phyloP scores from a whole-genome alignment of 2,113 vertebrate genomes.

The Bufo bufo region DNA sequence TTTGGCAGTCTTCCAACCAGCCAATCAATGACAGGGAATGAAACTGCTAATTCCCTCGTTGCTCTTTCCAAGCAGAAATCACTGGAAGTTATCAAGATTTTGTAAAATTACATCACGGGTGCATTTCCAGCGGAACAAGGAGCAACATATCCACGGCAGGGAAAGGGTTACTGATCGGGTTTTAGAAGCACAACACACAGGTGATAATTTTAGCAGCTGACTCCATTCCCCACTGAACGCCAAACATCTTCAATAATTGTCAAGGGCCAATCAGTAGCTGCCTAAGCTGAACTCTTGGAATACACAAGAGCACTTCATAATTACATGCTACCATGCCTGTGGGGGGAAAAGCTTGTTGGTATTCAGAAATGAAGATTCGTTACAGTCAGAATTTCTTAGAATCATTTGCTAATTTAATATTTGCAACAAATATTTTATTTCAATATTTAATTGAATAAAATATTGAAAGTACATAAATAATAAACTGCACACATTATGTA shows the following conservation, averaged over 20 bases:
- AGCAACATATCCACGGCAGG: constrained; percentile 57
- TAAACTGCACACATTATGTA: not conserved
- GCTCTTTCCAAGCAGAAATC: constrained; percentile 61
- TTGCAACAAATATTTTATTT: constrained; percentile 41
- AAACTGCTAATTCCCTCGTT: constrained; percentile 67
- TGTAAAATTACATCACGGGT: constrained; percentile 64
- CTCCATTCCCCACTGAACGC: constrained; percentile 75
- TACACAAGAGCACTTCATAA: constrained; percentile 65
- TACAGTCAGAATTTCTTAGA: constrained; percentile 28
- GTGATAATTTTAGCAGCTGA: constrained; percentile 76
- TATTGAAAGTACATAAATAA: constrained; percentile 11
- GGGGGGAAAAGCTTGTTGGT: constrained; percentile 53
- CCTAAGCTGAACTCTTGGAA: constrained; percentile 64
- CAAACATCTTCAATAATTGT: constrained; percentile 67
- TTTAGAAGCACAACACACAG: constrained; percentile 60
- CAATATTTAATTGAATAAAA: not conserved
- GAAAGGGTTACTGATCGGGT: constrained; percentile 62
- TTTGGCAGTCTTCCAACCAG: constrained; percentile 72
- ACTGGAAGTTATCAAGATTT: constrained; percentile 64
- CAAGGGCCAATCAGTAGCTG: constrained; percentile 68
- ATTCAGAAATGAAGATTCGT: constrained; percentile 23
- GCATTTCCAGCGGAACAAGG: constrained; percentile 58
- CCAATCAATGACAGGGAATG: constrained; percentile 78
- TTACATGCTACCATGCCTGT: constrained; percentile 65
- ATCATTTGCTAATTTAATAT: constrained; percentile 40